A percentile compares a stretch with the other conserved stretches of the same genome.
Evolutionary conservation across 2,888 invertebrate species (phyloP).

Genomic region (Dasypogon diadema): DNA sequence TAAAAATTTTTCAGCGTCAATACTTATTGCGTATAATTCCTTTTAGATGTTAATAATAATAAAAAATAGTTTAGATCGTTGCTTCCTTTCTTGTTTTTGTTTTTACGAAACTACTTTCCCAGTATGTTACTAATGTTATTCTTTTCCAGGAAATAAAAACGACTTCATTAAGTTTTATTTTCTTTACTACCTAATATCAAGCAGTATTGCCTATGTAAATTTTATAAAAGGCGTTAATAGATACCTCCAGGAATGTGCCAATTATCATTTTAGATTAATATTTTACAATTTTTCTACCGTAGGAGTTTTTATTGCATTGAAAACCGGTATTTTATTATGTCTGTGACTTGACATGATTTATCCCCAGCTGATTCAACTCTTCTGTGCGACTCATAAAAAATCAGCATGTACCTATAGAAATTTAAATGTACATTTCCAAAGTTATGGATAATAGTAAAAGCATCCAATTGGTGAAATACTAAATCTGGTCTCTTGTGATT

Average conservation of each 20-base stretch:
- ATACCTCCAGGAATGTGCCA: not conserved
- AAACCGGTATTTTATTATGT: slow-evolving; percentile 19
- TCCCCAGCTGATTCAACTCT: not conserved
- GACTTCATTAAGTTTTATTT: too few relatives aligned
- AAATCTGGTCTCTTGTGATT: not conserved
- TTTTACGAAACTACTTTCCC: too few relatives aligned
- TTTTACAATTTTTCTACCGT: not conserved
- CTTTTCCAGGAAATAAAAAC: too few relatives aligned
- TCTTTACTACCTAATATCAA: too few relatives aligned
- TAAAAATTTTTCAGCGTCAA: too few relatives aligned
- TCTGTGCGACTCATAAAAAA: slow-evolving; percentile 7
- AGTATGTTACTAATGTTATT: too few relatives aligned
- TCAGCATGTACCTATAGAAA: not conserved
- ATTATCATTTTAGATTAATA: not conserved
- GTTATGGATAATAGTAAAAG: slow-evolving; percentile 1
- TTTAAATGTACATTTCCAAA: not conserved
- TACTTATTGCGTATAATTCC: too few relatives aligned
- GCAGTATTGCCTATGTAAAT: too few relatives aligned
- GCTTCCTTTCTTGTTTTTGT: too few relatives aligned
- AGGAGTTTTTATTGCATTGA: slow-evolving; percentile 6
- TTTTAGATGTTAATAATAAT: too few relatives aligned
- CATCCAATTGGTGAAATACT: not conserved
- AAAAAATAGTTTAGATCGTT: too few relatives aligned
- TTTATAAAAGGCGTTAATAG: too few relatives aligned
- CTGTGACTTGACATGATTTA: not conserved